These are phyloP conservation scores for Eupithecia dodoneata DNA, from an alignment of 2,888 invertebrate genomes.

Conservation along the genomic window DNA sequence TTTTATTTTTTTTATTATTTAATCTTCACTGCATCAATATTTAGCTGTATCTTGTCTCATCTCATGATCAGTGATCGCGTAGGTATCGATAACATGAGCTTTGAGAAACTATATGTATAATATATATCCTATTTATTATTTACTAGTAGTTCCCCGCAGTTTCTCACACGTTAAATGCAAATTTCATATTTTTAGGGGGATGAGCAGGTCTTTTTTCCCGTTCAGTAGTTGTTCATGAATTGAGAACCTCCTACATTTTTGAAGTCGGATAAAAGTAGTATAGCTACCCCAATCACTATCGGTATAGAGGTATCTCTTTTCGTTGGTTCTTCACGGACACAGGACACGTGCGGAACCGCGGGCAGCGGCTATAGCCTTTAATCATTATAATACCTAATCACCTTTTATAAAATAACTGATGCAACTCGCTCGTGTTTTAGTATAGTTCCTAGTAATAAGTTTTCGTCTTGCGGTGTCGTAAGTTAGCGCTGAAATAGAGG, in stretches of 20 bases:
- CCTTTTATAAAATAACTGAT: neutral
- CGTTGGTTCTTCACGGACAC: too few species aligned
- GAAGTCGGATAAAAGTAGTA: too few species aligned
- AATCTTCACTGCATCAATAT: neutral
- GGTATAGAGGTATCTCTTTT: too few species aligned
- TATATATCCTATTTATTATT: neutral
- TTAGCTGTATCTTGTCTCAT: neutral
- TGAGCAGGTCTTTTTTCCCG: too few species aligned
- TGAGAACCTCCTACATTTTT: too few species aligned
- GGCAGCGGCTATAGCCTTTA: neutral
- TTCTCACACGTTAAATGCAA: too few species aligned
- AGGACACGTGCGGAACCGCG: too few species aligned
- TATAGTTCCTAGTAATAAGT: neutral
- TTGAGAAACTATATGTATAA: neutral
- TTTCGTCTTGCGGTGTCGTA: slow-evolving; percentile 25
- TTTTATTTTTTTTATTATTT: too few species aligned
- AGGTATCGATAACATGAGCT: neutral
- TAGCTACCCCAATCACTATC: too few species aligned
- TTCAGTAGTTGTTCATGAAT: too few species aligned
- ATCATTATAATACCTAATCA: neutral
- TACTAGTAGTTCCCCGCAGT: too few species aligned
- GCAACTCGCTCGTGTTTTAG: neutral
- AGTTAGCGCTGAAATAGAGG: slow-evolving; percentile 18
- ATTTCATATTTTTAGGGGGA: too few species aligned
- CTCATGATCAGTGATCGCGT: neutral